phyloP scores from a whole-genome alignment of 2,888 invertebrate species.

The Monoplex corrugatus region DNA sequence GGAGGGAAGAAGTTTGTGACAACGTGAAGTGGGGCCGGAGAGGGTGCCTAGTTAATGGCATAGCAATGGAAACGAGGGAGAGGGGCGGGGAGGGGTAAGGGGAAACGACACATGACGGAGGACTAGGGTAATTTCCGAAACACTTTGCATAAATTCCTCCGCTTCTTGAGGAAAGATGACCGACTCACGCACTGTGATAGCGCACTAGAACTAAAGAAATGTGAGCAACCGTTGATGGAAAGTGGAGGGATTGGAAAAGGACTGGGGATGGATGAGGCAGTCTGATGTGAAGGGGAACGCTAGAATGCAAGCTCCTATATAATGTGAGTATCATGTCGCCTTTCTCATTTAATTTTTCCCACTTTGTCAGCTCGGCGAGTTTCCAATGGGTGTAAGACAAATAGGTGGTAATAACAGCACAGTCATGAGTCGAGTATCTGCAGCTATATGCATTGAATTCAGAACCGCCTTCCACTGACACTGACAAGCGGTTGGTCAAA shows the following conservation, averaged over 20 bases:
- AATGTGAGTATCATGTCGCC: no score
- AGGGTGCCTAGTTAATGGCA: slow-evolving; percentile 10
- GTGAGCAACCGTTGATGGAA: background rate
- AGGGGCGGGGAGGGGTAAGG: background rate
- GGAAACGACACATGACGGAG: background rate
- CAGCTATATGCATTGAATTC: no score
- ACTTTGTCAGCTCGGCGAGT: no score
- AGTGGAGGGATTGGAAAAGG: background rate
- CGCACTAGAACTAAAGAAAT: slow-evolving; percentile 6
- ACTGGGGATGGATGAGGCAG: no score
- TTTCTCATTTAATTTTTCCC: no score
- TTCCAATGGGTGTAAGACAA: no score
- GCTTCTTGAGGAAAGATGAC: slow-evolving; percentile 11
- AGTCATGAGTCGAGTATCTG: no score
- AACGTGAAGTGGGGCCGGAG: background rate
- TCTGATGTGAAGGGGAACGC: background rate
- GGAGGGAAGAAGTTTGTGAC: background rate
- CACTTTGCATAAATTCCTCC: slow-evolving; percentile 40
- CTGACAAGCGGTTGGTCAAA: no score
- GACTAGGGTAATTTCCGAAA: background rate
- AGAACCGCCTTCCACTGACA: no score
- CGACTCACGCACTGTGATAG: slow-evolving; percentile 3
- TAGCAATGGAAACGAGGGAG: background rate
- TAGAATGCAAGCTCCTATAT: background rate
- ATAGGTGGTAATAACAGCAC: no score